These are phyloP conservation scores for Campoplex nolae DNA, from an alignment of 2,888 invertebrate genomes.

Conservation along the genomic window DNA sequence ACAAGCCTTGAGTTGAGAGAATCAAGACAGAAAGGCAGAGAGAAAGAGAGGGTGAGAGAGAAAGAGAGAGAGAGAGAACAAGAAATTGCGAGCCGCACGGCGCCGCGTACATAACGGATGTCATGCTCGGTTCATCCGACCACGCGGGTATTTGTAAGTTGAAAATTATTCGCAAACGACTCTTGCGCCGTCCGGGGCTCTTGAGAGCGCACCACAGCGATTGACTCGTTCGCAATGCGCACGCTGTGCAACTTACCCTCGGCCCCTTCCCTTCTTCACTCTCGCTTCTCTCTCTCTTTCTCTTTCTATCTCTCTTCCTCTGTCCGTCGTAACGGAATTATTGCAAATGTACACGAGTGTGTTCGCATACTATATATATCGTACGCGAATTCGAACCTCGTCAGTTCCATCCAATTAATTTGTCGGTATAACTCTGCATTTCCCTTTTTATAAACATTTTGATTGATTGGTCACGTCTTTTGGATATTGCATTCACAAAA, in stretches of 20 bases:
- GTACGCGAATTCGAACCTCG: conserved; percentile 47
- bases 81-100: conserved; percentile 64
- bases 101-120: conserved; percentile 71
- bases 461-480: background rate
- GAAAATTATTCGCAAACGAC: conserved; percentile 71
- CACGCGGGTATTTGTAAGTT: conserved; percentile 71
- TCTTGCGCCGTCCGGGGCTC: conserved; percentile 62
- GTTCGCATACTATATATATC: conserved; percentile 10
- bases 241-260: conserved; percentile 59
- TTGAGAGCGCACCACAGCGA: conserved; percentile 54
- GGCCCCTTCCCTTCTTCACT: background rate
- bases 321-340: conserved; percentile 55
- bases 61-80: conserved; percentile 31
- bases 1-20: conserved; percentile 44
- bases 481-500: background rate
- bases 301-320: conserved; percentile 24
- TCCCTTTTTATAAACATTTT: conserved; percentile 10
- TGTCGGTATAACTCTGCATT: background rate
- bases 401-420: conserved; percentile 35
- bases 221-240: conserved; percentile 69
- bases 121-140: conserved; percentile 70
- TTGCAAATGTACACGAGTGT: conserved; percentile 51
- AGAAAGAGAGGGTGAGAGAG: conserved; percentile 52
- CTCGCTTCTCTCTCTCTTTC: background rate
- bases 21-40: conserved; percentile 38